Percentiles rank a stretch among this genome's conserved stretches.
Evolutionary conservation across 2,797 vertebrate species (phyloP).

Genomic region (Crossoptilon crossoptilon): DNA sequence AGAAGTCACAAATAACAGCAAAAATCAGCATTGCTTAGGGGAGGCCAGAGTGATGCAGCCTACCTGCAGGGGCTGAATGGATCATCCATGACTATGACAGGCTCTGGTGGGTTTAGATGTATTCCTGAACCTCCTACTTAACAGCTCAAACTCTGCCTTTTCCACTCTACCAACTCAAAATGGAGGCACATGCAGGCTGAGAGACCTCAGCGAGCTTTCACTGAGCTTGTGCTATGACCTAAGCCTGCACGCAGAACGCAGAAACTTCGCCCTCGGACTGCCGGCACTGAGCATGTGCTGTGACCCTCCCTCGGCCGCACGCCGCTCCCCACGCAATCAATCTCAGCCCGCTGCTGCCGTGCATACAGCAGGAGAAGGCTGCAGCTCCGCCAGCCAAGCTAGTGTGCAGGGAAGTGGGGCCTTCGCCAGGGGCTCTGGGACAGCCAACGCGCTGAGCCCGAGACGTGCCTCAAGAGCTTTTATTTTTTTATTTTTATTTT

Average conservation of each 20-base stretch:
- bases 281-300: conserved; percentile 98
- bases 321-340: conserved; percentile 82
- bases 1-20: conserved; percentile 65
- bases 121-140: conserved; percentile 60
- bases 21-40: conserved; percentile 54
- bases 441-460: not conserved
- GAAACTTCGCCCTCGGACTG: conserved; percentile 88
- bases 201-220: conserved; percentile 87
- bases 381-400: conserved; percentile 85
- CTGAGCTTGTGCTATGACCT: conserved; percentile 98
- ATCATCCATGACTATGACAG: conserved; percentile 94
- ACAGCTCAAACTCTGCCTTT: conserved; percentile 82
- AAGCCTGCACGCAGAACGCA: conserved; percentile 93
- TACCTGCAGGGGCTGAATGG: conserved; percentile 97
- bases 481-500: not conserved
- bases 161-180: conserved; percentile 94
- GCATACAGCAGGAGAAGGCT: conserved; percentile 84
- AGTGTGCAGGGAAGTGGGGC: conserved; percentile 71
- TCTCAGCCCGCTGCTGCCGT: conserved; percentile 87
- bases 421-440: not conserved
- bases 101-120: conserved; percentile 78
- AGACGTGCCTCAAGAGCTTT: not conserved
- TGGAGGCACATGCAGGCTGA: conserved; percentile 94
- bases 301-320: conserved; percentile 87
- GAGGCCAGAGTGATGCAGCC: conserved; percentile 81